Evolutionary conservation across 1,140 invertebrate genomes (phyloP).

Genomic region (Aphelenchoides fujianensis): DNA sequence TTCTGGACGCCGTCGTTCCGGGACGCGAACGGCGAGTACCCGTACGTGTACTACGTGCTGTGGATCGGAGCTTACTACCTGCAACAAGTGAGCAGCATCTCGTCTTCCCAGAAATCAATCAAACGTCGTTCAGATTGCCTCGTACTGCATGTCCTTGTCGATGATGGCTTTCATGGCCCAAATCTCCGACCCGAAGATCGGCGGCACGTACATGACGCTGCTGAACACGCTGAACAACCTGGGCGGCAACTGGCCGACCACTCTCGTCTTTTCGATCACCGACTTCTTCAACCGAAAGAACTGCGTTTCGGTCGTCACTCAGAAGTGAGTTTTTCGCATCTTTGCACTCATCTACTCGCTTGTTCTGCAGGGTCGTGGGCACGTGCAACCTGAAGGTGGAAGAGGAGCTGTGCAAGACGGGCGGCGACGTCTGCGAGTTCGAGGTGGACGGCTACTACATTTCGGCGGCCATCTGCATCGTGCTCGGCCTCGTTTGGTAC

Average conservation of each 20-base stretch:
- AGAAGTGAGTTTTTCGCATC: slow-evolving; percentile 29
- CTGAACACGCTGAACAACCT: slow-evolving; percentile 93
- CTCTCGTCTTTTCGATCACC: slow-evolving; percentile 84
- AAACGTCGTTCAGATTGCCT: slow-evolving; percentile 64
- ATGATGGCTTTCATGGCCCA: slow-evolving; percentile 68
- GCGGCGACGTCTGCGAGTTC: slow-evolving; percentile 19
- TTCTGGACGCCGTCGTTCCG: slow-evolving; percentile 76
- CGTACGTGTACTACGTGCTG: slow-evolving; percentile 76
- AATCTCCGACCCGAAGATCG: slow-evolving; percentile 85
- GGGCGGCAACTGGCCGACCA: slow-evolving; percentile 93
- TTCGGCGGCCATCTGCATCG: slow-evolving; percentile 18
- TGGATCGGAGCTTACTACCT: slow-evolving; percentile 77
- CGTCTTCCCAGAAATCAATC: too few relatives aligned
- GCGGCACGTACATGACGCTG: slow-evolving; percentile 98
- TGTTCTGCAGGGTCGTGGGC: slow-evolving; percentile 39
- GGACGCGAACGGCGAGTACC: slow-evolving; percentile 69
- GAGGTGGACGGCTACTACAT: slow-evolving; percentile 23
- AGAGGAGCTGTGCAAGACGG: slow-evolving; percentile 16
- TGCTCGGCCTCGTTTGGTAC: slow-evolving; percentile 23
- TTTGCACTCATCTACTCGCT: neutral
- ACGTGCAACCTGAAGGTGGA: slow-evolving; percentile 42
- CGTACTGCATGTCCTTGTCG: slow-evolving; percentile 78
- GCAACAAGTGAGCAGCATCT: slow-evolving; percentile 67
- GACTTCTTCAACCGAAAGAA: slow-evolving; percentile 67
- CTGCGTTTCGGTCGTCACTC: slow-evolving; percentile 51